These are phyloP conservation scores for Sarcophaga peregrina DNA, from an alignment of 1,140 invertebrate genomes.

Conservation along the genomic window DNA sequence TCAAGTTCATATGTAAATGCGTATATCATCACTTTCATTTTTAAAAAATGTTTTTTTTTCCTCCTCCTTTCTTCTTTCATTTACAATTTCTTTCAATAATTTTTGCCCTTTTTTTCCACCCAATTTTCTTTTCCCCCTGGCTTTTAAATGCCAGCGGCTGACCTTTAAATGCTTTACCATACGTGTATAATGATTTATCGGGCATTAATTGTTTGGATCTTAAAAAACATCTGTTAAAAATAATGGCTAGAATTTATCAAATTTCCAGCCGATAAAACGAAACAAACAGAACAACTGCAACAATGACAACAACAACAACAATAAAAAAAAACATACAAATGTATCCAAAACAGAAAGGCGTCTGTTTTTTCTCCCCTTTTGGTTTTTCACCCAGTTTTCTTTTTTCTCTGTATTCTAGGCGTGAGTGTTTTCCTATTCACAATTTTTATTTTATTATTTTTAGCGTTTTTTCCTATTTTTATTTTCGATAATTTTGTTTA, in stretches of 20 bases:
- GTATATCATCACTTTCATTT: constrained; percentile 21
- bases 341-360: too few relatives aligned
- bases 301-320: not conserved
- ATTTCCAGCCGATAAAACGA: not conserved
- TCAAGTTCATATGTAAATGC: not conserved
- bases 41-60: not conserved
- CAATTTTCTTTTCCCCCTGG: not conserved
- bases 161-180: not conserved
- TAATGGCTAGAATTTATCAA: not conserved
- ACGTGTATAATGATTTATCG: not conserved
- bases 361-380: not conserved
- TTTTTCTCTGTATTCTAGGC: not conserved
- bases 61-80: not conserved
- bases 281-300: too few relatives aligned
- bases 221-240: constrained; percentile 17
- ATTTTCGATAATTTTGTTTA: not conserved
- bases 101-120: not conserved
- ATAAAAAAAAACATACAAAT: not conserved
- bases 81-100: not conserved
- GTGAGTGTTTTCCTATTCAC: too few relatives aligned
- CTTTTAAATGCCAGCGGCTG: not conserved
- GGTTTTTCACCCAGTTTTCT: too few relatives aligned
- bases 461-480: too few relatives aligned
- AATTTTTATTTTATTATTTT: not conserved
- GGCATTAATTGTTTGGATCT: constrained; percentile 3